Evolutionary conservation across 2,888 invertebrate species (phyloP).

Genomic region (Zygogramma bicolorata): DNA sequence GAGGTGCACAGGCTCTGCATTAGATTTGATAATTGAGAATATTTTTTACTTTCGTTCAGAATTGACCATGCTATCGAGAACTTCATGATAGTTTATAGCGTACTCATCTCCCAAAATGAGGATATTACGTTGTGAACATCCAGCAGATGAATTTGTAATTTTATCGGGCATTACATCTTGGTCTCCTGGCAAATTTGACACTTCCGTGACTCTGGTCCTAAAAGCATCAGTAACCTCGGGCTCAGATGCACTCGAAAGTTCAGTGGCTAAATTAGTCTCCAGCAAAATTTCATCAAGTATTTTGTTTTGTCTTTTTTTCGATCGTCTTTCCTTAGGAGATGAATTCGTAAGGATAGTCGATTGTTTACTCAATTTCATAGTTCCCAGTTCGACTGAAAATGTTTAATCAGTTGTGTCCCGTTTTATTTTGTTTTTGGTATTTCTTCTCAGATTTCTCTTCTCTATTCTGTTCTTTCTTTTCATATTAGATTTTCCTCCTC

Average conservation of each 20-base stretch:
- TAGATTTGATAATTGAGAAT: neutral
- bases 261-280: constrained; percentile 1
- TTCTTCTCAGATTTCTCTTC: constrained; percentile 10
- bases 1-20: constrained; percentile 5
- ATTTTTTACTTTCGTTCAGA: constrained; percentile 7
- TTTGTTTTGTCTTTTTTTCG: neutral
- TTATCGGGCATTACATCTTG: neutral
- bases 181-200: constrained; percentile 1
- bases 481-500: neutral
- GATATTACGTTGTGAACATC: no score
- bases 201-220: neutral
- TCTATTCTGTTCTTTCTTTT: constrained; percentile 9
- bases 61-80: constrained; percentile 9
- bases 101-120: neutral
- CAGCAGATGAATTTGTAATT: no score
- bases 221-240: neutral
- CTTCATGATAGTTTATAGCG: constrained; percentile 1
- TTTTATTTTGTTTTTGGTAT: constrained; percentile 15
- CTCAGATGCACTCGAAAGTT: neutral
- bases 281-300: neutral
- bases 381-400: neutral
- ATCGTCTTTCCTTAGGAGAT: neutral
- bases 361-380: constrained; percentile 5
- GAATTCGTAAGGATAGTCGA: neutral
- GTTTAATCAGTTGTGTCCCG: neutral